These are phyloP conservation scores for Pelobates fuscus DNA, from an alignment of 2,113 vertebrate genomes.

Conservation along the genomic window DNA sequence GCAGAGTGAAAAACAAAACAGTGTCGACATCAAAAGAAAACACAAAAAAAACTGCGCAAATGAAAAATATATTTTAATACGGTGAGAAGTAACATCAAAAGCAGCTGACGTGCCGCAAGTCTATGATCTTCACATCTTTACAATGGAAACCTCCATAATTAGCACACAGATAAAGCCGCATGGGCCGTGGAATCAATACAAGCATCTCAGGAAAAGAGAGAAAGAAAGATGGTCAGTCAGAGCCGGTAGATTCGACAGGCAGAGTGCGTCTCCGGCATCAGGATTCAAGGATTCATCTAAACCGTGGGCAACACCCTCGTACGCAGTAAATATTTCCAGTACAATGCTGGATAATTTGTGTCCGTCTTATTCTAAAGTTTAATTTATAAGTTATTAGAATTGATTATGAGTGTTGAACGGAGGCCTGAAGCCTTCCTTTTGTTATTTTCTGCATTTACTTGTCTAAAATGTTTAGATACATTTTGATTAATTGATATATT, in stretches of 20 bases:
- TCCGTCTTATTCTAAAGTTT: no score
- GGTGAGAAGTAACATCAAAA: conserved; percentile 40
- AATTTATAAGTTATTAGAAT: no score
- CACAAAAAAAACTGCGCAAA: conserved; percentile 12
- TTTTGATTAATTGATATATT: no score
- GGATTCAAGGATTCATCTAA: no score
- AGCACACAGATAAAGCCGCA: conserved; percentile 45
- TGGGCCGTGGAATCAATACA: conserved; percentile 54
- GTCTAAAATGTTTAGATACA: no score
- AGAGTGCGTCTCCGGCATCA: no score
- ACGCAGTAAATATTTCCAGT: no score
- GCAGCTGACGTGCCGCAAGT: conserved; percentile 43
- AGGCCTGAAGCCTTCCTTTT: no score
- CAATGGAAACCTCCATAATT: conserved; percentile 53
- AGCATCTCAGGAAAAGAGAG: conserved; percentile 44
- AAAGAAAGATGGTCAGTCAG: conserved; percentile 45
- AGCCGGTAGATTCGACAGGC: background rate
- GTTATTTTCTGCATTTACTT: no score
- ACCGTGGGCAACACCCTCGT: no score
- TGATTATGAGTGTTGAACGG: no score
- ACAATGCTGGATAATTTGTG: no score
- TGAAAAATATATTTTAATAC: conserved; percentile 47
- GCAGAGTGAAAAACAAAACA: conserved; percentile 38
- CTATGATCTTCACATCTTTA: conserved; percentile 48
- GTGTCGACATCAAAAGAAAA: conserved; percentile 29